Conservation (phyloP, 2,113 vertebrate species). For the Chloropsis hardwickii region DNA sequence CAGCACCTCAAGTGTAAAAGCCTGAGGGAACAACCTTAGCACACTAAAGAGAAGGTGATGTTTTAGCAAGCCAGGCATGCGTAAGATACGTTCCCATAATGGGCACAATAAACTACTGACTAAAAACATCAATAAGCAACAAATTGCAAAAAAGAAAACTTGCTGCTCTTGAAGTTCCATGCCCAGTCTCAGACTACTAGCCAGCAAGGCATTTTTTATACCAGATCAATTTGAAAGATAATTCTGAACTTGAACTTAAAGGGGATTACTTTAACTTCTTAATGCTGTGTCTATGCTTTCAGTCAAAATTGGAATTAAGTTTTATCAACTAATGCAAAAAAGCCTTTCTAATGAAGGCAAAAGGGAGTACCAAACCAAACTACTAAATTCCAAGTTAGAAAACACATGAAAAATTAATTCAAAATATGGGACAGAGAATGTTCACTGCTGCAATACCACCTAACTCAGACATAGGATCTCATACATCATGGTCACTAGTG, state of each 20-base stretch:
- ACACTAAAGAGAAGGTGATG: not conserved
- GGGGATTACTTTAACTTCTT: not conserved
- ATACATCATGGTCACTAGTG: not conserved
- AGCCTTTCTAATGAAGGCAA: not conserved
- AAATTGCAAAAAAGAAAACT: not conserved
- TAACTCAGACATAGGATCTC: not conserved
- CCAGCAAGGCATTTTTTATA: not conserved
- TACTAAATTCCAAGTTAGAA: not conserved
- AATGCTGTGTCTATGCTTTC: not conserved
- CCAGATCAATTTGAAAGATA: not conserved
- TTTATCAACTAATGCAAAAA: not conserved
- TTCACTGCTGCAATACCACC: not conserved
- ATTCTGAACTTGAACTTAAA: not conserved
- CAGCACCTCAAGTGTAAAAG: not conserved
- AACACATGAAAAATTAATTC: not conserved
- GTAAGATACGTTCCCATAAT: rapidly evolving
- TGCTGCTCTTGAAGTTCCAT: not conserved
- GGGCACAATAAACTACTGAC: not conserved
- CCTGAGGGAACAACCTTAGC: not conserved
- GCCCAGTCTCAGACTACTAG: not conserved
- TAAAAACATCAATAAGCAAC: not conserved
- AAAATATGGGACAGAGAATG: not conserved
- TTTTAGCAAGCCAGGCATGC: not conserved
- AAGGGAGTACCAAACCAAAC: not conserved
- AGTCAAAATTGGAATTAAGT: not conserved